Percentiles rank a stretch among this genome's conserved stretches.
phyloP scores from a whole-genome alignment of 2,888 invertebrate genomes.

The Nebria brevicollis region DNA sequence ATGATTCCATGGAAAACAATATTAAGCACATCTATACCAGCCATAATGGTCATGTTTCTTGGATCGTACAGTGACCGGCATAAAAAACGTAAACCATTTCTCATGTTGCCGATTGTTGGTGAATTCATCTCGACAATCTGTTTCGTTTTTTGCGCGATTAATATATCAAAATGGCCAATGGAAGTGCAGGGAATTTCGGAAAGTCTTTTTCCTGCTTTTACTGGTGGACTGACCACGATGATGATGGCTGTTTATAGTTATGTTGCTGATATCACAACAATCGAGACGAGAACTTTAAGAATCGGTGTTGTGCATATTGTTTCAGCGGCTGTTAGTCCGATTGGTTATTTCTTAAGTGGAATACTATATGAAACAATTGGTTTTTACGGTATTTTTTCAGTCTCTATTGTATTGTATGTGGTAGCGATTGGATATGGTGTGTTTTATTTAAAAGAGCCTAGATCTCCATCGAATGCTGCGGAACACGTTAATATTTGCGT shows the following conservation, averaged over 20 bases:
- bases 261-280: conserved; percentile 63
- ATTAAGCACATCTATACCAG: conserved; percentile 58
- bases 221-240: conserved; percentile 67
- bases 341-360: conserved; percentile 63
- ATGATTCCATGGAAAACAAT: conserved; percentile 59
- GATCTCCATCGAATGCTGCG: conserved; percentile 18
- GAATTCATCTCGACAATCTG: conserved; percentile 64
- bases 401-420: conserved; percentile 36
- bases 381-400: conserved; percentile 43
- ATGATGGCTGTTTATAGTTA: conserved; percentile 61
- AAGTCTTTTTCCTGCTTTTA: conserved; percentile 67
- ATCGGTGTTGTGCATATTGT: conserved; percentile 69
- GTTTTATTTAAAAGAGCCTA: conserved; percentile 45
- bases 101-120: conserved; percentile 59
- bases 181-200: conserved; percentile 67
- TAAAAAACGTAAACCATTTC: conserved; percentile 60
- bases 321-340: conserved; percentile 63
- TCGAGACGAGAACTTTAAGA: conserved; percentile 70
- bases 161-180: conserved; percentile 66
- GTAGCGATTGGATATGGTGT: conserved; percentile 32
- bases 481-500: conserved; percentile 31
- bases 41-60: conserved; percentile 58
- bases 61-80: conserved; percentile 62
- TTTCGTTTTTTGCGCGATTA: conserved; percentile 66
- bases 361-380: conserved; percentile 59